These are phyloP conservation scores for Eledone cirrhosa DNA, from an alignment of 2,888 invertebrate genomes.

Conservation along the genomic window DNA sequence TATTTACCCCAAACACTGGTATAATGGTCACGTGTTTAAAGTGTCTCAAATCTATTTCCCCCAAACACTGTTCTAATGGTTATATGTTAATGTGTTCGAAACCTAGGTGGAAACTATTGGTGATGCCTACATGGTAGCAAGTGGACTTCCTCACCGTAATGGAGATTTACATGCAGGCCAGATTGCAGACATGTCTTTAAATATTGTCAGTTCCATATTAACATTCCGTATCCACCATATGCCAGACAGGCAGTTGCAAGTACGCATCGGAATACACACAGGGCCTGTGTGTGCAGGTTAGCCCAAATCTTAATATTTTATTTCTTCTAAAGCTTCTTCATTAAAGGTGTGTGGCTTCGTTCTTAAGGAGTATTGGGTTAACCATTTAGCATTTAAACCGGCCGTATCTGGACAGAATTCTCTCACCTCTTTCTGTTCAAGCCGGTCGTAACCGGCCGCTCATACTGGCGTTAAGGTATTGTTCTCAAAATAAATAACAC, in stretches of 20 bases:
- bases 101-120: conserved; percentile 55
- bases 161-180: conserved; percentile 49
- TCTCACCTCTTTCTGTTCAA: no score
- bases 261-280: conserved; percentile 52
- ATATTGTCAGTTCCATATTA: conserved; percentile 47
- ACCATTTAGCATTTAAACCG: no score
- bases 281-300: conserved; percentile 46
- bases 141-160: conserved; percentile 49
- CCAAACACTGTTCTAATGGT: no score
- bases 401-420: no score
- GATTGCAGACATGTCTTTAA: conserved; percentile 51
- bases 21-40: neutral
- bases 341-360: no score
- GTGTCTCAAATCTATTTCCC: conserved; percentile 27
- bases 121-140: conserved; percentile 56
- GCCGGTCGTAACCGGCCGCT: no score
- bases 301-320: neutral
- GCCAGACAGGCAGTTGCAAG: conserved; percentile 46
- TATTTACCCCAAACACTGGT: conserved; percentile 31
- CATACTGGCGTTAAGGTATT: no score
- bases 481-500: no score
- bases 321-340: no score
- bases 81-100: neutral
- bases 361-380: no score
- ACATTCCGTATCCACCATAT: conserved; percentile 50